Evolutionary conservation across 2,797 vertebrate genomes (phyloP).

Genomic region (Liasis olivaceus): DNA sequence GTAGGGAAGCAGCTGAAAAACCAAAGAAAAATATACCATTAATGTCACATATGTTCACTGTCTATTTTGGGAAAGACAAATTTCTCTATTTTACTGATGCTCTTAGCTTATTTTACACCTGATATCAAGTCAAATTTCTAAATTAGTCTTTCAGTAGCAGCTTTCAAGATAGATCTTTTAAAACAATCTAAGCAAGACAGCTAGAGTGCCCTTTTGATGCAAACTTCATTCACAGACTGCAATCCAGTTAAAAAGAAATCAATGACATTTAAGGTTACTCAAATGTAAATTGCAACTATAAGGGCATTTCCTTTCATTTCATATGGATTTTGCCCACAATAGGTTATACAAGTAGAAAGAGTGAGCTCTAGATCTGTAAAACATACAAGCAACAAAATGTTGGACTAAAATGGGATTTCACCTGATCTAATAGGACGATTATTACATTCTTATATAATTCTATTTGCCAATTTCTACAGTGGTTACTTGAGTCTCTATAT

Average conservation of each 20-base stretch:
- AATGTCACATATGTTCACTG: conserved; percentile 26
- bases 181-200: conserved; percentile 33
- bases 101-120: conserved; percentile 15
- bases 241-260: conserved; percentile 32
- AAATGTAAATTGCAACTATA: neutral
- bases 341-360: conserved; percentile 43
- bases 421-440: neutral
- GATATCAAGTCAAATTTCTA: conserved; percentile 35
- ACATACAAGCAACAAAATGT: neutral
- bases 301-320: neutral
- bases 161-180: conserved; percentile 41
- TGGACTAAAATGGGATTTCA: neutral
- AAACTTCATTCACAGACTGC: neutral
- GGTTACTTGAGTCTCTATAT: neutral
- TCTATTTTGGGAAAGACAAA: conserved; percentile 39
- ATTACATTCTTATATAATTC: neutral
- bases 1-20: conserved; percentile 85
- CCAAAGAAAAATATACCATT: conserved; percentile 36
- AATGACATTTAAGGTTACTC: conserved; percentile 10
- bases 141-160: conserved; percentile 32
- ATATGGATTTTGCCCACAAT: neutral
- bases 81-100: conserved; percentile 37
- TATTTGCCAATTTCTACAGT: neutral
- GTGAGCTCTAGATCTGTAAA: neutral
- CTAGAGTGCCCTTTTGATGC: conserved; percentile 18